Evolutionary conservation across 2,888 invertebrate species (phyloP).

Genomic region (Pristionchus maxplancki): DNA sequence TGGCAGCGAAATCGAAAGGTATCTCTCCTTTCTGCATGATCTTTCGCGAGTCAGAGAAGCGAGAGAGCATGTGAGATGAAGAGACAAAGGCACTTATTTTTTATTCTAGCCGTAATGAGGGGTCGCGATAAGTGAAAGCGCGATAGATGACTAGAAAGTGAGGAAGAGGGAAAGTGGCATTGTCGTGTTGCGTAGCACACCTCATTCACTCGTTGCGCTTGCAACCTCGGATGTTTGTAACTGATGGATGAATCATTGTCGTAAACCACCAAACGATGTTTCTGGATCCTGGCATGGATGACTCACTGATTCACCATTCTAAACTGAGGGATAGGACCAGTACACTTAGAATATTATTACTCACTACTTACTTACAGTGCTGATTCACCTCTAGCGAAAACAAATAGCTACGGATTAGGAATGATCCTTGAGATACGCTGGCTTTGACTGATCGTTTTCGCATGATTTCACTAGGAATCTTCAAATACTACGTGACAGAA

Average conservation of each 20-base stretch:
- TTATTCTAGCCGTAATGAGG: background rate
- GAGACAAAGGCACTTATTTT: background rate
- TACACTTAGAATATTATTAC: background rate
- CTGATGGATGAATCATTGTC: too few species aligned
- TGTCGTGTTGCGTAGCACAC: background rate
- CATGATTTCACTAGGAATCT: too few species aligned
- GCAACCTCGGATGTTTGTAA: background rate
- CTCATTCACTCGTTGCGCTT: background rate
- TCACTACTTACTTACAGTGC: background rate
- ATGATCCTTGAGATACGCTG: too few species aligned
- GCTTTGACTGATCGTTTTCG: too few species aligned
- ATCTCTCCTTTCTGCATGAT: too few species aligned
- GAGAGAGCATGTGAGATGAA: too few species aligned
- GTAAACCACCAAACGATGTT: too few species aligned
- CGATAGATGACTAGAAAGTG: background rate
- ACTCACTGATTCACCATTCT: background rate
- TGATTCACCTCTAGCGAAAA: background rate
- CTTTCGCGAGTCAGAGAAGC: too few species aligned
- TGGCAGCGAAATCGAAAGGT: background rate
- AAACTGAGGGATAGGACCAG: background rate
- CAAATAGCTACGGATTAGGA: too few species aligned
- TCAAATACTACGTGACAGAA: too few species aligned
- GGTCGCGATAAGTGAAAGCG: background rate
- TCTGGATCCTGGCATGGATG: too few species aligned
- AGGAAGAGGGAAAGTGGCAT: background rate